Percentiles rank a stretch among this genome's conserved stretches.
phyloP scores from a whole-genome alignment of 2,113 vertebrate genomes.

The Scartelaos histophorus region DNA sequence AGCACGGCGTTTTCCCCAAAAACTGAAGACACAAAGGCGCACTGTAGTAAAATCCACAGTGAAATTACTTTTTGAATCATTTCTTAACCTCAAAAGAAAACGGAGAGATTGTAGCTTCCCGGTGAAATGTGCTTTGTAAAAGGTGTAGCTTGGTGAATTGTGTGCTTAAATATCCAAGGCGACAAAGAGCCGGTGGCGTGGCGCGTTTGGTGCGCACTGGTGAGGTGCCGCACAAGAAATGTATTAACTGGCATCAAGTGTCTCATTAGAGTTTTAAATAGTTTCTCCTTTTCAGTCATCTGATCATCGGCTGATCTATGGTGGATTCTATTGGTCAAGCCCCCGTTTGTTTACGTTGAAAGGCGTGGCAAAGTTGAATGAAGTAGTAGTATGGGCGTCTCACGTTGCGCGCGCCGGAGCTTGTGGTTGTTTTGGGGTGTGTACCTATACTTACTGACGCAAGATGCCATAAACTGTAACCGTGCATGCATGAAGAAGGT shows the following conservation, averaged over 20 bases:
- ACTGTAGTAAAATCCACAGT: constrained; percentile 60
- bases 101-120: constrained; percentile 10
- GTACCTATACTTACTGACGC: constrained; percentile 29
- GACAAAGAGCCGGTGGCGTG: constrained; percentile 33
- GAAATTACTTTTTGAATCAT: constrained; percentile 52
- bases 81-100: constrained; percentile 39
- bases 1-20: constrained; percentile 46
- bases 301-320: constrained; percentile 82
- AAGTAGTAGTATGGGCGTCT: constrained; percentile 63
- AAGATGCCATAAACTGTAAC: background rate
- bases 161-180: constrained; percentile 19
- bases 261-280: constrained; percentile 80
- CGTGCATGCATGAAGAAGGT: constrained; percentile 21
- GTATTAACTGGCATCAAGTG: constrained; percentile 46
- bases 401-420: constrained; percentile 40
- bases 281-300: constrained; percentile 74
- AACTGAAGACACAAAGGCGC: constrained; percentile 24
- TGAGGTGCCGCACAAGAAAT: constrained; percentile 15
- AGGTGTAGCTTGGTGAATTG: background rate
- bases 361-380: constrained; percentile 76
- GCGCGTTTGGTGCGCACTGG: constrained; percentile 17
- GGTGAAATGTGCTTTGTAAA: background rate
- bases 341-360: constrained; percentile 69
- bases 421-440: constrained; percentile 16
- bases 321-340: constrained; percentile 77